phyloP scores from a whole-genome alignment of 2,113 vertebrate genomes.

The Eptesicus fuscus region DNA sequence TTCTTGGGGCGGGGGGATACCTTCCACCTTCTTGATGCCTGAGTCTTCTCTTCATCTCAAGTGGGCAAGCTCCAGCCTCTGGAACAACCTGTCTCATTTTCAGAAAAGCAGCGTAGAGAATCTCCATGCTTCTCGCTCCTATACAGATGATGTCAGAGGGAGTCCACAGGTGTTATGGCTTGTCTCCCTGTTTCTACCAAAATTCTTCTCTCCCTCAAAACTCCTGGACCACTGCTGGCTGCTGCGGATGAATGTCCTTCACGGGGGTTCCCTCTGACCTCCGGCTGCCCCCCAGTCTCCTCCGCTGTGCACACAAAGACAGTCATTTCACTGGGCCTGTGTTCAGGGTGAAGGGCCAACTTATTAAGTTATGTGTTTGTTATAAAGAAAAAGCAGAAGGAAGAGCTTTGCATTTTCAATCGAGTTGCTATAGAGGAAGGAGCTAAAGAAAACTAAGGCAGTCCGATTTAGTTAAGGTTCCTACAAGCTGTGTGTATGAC shows the following conservation, averaged over 20 bases:
- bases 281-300: background rate
- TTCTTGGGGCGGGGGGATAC: background rate
- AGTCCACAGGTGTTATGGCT: background rate
- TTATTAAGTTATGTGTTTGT: background rate
- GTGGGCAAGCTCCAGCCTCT: background rate
- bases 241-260: background rate
- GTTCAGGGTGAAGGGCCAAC: background rate
- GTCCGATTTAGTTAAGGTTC: background rate
- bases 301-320: fast-evolving
- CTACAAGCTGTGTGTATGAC: background rate
- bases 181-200: background rate
- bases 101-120: background rate
- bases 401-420: background rate
- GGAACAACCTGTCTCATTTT: background rate
- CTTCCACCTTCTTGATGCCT: background rate
- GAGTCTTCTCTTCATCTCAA: background rate
- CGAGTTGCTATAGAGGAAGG: background rate
- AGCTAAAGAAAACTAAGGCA: background rate
- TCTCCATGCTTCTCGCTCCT: background rate
- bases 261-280: background rate
- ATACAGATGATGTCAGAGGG: background rate
- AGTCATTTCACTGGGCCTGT: background rate
- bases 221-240: background rate
- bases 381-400: background rate
- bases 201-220: background rate